Conservation (phyloP, 2,113 vertebrate genomes). For the Macquaria australasica region DNA sequence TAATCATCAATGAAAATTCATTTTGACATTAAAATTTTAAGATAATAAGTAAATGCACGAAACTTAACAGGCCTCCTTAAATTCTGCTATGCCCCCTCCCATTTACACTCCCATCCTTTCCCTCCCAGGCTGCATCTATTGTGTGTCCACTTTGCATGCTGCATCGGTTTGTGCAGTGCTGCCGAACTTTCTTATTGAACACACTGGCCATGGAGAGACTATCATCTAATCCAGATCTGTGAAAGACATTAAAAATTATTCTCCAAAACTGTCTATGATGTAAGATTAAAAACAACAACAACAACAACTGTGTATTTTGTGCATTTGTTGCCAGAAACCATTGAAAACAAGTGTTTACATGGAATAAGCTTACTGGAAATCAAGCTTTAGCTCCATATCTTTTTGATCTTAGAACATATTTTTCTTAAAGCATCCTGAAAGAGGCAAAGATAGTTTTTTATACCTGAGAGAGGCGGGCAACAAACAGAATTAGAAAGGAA, state of each 20-base stretch:
- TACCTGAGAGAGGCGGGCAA: background rate
- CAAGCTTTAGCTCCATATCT: background rate
- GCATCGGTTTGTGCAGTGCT: constrained; percentile 49
- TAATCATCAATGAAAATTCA: too few relatives aligned
- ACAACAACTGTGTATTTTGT: background rate
- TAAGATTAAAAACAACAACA: background rate
- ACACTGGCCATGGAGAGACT: background rate
- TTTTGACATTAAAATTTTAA: too few relatives aligned
- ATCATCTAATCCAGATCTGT: background rate
- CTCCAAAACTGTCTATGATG: background rate
- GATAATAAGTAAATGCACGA: background rate
- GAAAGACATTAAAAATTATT: background rate
- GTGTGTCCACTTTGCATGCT: constrained; percentile 59
- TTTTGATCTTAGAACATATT: background rate
- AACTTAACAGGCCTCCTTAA: constrained; percentile 64
- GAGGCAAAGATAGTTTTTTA: background rate
- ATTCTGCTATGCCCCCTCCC: constrained; percentile 23
- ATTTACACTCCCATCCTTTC: constrained; percentile 9
- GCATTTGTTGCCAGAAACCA: background rate
- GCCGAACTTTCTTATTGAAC: constrained; percentile 22
- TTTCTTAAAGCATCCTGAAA: background rate
- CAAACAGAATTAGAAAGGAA: background rate
- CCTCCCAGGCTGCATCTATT: constrained; percentile 44
- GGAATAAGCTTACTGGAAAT: background rate
- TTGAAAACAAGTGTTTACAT: background rate